Base-by-base conservation (phyloP, 1,140 invertebrate species). In the Daktulosphaira vitifoliae region DNA sequence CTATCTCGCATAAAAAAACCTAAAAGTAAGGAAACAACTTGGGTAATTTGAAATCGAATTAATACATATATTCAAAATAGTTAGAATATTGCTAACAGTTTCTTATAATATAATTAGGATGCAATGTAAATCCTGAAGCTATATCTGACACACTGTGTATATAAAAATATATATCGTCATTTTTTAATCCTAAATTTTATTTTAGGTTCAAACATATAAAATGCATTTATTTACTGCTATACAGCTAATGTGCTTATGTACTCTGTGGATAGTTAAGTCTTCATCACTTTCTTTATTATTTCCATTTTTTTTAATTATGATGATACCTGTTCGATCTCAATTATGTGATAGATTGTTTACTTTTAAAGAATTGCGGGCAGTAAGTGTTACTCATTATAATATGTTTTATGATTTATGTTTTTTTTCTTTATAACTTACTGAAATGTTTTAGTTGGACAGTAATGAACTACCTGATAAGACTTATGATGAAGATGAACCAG, bases 171-270 rank as follows among this genome's bases (percentile, higher is more conserved):
- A n/a, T n/a, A n/a, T n/a, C n/a, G n/a, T n/a, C n/a, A n/a, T n/a
- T n/a, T n/a, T 6, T 33, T 33, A 33, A 33, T 33, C 5, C 11
- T 33, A 33, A 33, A 6, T 6, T 33, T 33, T 33, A 6, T 79
- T 78, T 20, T 74, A 89, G 87, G 89, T 96, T 3, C 85, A 85
- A 68, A 93, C 91, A 0, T 81, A 84, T 73, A 93, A 92, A 74
- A 93, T 97, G 90, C 91, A 96, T 74, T 71, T 92, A 9, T 97
- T 86, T 75, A 97, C 92, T 0, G 68, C 85, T 7, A 83, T 94
- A 66, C 92, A 97, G 76, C 74, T 93, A 9, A 69, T 84, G 0
- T 89, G 88, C 71, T 78, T 96, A 48, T 80, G 79, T 0, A 56
- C 89, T 2, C 75, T 96, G 37, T 95, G 91, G 86, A 79, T 83